phyloP scores from a whole-genome alignment of 2,797 vertebrate genomes.

The Peromyscus aztecus region DNA sequence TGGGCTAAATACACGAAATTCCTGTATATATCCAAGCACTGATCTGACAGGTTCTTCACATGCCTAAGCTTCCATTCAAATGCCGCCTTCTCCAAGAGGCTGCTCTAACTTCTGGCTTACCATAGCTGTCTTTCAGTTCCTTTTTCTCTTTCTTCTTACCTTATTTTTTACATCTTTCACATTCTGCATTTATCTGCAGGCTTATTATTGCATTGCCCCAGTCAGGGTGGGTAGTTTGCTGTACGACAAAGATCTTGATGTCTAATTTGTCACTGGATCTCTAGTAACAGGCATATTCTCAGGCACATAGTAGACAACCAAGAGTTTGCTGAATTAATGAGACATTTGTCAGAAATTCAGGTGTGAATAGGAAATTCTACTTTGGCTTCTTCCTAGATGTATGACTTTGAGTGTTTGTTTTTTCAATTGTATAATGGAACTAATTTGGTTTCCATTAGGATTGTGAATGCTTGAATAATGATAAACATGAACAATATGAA shows the following conservation, averaged over 20 bases:
- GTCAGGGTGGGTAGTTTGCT: not conserved
- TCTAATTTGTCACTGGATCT: not conserved
- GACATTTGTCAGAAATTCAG: not conserved
- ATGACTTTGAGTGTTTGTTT: conserved; percentile 18
- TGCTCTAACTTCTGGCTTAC: not conserved
- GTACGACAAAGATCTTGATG: not conserved
- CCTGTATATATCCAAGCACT: not conserved
- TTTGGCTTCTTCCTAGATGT: not conserved
- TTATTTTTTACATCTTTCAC: conserved; percentile 14
- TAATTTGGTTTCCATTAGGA: not conserved
- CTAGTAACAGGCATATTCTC: not conserved
- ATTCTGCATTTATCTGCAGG: not conserved
- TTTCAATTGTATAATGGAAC: not conserved
- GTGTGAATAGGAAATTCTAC: not conserved
- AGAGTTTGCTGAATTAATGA: conserved; percentile 49
- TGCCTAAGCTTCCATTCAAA: not conserved
- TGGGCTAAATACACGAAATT: not conserved
- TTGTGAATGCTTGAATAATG: not conserved
- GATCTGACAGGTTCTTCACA: not conserved
- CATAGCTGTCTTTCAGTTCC: not conserved
- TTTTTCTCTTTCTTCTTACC: not conserved
- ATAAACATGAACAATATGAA: not conserved
- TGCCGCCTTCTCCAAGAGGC: not conserved
- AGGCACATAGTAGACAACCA: not conserved
- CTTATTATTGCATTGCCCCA: not conserved